phyloP scores from a whole-genome alignment of 2,888 invertebrate genomes.

The Elegia similella region DNA sequence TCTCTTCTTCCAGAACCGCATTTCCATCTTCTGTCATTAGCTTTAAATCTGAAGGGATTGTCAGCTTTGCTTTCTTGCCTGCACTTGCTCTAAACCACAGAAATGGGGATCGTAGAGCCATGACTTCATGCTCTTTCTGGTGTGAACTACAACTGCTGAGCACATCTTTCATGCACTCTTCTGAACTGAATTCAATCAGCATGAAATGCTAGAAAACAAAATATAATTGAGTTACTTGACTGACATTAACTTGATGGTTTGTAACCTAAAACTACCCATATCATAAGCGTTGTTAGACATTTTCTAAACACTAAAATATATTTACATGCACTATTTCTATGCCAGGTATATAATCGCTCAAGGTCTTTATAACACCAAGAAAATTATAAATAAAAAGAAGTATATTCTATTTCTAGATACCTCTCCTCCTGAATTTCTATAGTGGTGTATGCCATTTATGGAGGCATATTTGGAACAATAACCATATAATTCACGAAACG shows the following conservation, averaged over 20 bases:
- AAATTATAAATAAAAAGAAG: no score
- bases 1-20: conserved; percentile 55
- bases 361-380: no score
- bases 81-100: conserved; percentile 85
- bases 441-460: conserved; percentile 85
- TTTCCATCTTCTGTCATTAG: conserved; percentile 71
- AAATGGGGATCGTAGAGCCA: conserved; percentile 86
- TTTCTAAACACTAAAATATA: no score
- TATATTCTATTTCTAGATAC: conserved; percentile 35
- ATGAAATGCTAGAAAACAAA: conserved; percentile 84
- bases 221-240: neutral
- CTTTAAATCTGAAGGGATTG: conserved; percentile 22
- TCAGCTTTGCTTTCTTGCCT: conserved; percentile 44
- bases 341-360: no score
- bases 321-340: no score
- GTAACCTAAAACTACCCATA: no score
- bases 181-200: conserved; percentile 86
- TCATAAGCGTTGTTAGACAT: neutral
- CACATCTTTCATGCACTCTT: conserved; percentile 76
- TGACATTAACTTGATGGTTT: no score
- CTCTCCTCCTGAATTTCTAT: conserved; percentile 72
- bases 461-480: conserved; percentile 86
- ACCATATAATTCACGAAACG: conserved; percentile 84
- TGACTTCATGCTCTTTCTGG: conserved; percentile 78
- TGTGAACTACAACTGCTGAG: conserved; percentile 80